Conservation (phyloP, 2,797 vertebrate genomes). For the Lepus oiostolus region DNA sequence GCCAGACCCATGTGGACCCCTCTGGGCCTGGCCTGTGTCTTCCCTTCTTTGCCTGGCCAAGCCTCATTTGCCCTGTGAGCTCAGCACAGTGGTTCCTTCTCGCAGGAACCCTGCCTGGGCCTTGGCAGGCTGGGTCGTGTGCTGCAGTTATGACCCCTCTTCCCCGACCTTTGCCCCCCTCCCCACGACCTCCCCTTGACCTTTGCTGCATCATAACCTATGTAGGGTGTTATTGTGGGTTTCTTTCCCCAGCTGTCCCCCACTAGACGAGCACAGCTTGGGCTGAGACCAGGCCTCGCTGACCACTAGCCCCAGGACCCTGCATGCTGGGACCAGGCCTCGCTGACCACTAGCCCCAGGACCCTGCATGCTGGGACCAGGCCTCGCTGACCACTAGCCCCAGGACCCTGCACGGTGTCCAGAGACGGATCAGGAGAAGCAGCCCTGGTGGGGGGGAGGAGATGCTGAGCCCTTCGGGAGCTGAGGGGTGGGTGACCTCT, state of each 20-base stretch:
- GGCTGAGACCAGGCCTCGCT: neutral
- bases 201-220: accelerated
- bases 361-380: neutral
- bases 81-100: neutral
- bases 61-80: neutral
- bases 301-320: neutral
- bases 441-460: neutral
- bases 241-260: neutral
- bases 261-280: neutral
- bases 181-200: neutral
- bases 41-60: neutral
- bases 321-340: neutral
- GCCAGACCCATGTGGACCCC: no score
- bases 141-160: accelerated
- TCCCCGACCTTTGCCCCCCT: no score
- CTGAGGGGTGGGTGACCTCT: neutral
- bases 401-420: neutral
- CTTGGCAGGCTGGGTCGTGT: no score
- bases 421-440: neutral
- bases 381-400: no score
- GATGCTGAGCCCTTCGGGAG: neutral
- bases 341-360: neutral
- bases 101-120: neutral
- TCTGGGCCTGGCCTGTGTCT: neutral
- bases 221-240: accelerated